These are phyloP conservation scores for Drosophila kohkoa DNA, from an alignment of 1,140 invertebrate species.

Conservation along the genomic window DNA sequence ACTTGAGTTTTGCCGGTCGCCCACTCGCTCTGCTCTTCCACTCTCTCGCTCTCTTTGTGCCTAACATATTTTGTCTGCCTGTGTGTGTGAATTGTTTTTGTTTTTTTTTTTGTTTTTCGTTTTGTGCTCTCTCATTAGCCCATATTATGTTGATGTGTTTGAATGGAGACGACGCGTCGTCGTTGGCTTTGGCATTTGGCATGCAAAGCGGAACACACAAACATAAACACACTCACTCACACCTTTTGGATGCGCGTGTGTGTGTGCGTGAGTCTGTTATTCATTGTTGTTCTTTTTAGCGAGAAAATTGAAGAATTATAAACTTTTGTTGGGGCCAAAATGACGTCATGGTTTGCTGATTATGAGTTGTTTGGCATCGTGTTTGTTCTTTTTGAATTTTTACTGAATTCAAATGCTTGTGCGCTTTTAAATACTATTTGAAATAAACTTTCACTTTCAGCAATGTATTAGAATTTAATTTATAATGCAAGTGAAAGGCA, in stretches of 20 bases:
- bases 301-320: slow-evolving; percentile 55
- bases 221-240: slow-evolving; percentile 2
- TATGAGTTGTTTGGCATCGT: slow-evolving; percentile 11
- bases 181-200: slow-evolving; percentile 31
- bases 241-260: neutral
- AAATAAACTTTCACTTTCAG: slow-evolving; percentile 1
- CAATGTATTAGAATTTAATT: neutral
- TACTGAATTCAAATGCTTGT: neutral
- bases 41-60: neutral
- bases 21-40: slow-evolving; percentile 18
- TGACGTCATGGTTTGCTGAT: slow-evolving; percentile 64
- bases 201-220: slow-evolving; percentile 26
- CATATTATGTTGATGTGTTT: slow-evolving; percentile 68
- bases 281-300: slow-evolving; percentile 46
- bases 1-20: slow-evolving; percentile 71
- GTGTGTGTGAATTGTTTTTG: slow-evolving; percentile 10
- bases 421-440: neutral
- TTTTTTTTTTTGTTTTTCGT: neutral
- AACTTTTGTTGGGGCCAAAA: slow-evolving; percentile 65
- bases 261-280: slow-evolving; percentile 27
- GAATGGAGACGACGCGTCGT: slow-evolving; percentile 48
- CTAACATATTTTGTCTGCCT: neutral
- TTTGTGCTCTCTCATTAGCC: slow-evolving; percentile 57
- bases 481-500: too few species aligned
- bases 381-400: slow-evolving; percentile 11